phyloP scores from a whole-genome alignment of 2,797 vertebrate genomes.

The Tokudaia tokunoshimensis region DNA sequence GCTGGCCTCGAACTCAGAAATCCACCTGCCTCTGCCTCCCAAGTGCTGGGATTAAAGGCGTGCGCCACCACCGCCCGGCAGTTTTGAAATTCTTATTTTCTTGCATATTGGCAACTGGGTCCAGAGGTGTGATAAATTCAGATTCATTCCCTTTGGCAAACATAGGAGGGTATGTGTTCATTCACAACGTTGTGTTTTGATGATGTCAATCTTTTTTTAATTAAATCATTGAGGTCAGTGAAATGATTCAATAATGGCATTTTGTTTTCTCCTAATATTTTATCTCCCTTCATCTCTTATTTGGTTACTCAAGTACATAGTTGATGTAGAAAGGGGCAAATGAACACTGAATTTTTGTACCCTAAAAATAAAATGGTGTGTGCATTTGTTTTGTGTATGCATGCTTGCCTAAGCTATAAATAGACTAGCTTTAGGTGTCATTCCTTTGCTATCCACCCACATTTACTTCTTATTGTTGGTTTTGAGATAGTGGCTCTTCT shows the following conservation, averaged over 20 bases:
- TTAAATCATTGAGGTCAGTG: conserved; percentile 29
- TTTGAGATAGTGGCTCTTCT: background rate
- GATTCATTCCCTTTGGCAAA: conserved; percentile 57
- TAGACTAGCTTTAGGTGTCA: background rate
- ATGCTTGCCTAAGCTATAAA: no score
- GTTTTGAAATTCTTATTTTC: conserved; percentile 64
- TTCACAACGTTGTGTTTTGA: conserved; percentile 44
- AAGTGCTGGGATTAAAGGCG: no score
- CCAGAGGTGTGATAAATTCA: conserved; percentile 63
- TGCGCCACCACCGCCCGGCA: background rate
- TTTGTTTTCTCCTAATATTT: conserved; percentile 66
- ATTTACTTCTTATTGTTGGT: background rate
- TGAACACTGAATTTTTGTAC: background rate
- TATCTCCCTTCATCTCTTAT: conserved; percentile 10
- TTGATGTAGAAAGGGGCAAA: conserved; percentile 36
- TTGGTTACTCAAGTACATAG: conserved; percentile 37
- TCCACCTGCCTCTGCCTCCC: no score
- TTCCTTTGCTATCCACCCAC: background rate
- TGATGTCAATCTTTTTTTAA: background rate
- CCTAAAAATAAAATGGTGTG: background rate
- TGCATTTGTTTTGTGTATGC: background rate
- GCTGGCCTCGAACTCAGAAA: no score
- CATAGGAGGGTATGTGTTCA: background rate
- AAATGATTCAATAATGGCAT: conserved; percentile 19
- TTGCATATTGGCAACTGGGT: conserved; percentile 35